Conservation (phyloP, 2,888 invertebrate genomes). For the Cepaea hortensis region DNA sequence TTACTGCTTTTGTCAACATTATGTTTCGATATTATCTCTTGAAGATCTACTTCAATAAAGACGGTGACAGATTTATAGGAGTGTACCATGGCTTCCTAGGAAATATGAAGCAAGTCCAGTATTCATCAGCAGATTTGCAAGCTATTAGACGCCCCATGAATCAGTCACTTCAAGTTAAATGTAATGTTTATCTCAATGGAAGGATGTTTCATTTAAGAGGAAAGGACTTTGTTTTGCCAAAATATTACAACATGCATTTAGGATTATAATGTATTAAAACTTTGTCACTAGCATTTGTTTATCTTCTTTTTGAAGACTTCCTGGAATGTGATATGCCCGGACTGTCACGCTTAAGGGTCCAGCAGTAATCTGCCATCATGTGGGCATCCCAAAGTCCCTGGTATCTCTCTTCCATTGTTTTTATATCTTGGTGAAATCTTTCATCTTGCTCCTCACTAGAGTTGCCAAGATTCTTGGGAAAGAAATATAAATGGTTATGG, state of each 20-base stretch:
- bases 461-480: neutral
- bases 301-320: neutral
- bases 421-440: too few relatives aligned
- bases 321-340: too few relatives aligned
- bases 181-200: constrained; percentile 14
- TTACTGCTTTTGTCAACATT: constrained; percentile 2
- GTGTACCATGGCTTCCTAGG: constrained; percentile 17
- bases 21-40: constrained; percentile 21
- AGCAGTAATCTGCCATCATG: too few relatives aligned
- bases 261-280: neutral
- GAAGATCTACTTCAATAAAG: constrained; percentile 18
- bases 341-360: too few relatives aligned
- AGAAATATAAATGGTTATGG: neutral
- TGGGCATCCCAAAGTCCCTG: too few relatives aligned
- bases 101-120: constrained; percentile 5
- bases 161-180: neutral
- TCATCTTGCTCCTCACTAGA: too few relatives aligned
- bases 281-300: neutral
- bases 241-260: constrained; percentile 40
- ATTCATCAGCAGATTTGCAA: constrained; percentile 25
- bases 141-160: neutral
- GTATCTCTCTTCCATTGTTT: too few relatives aligned
- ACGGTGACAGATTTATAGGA: constrained; percentile 22
- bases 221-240: constrained; percentile 38
- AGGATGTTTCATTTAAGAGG: constrained; percentile 21